Percentiles rank a stretch among this genome's conserved stretches.
phyloP scores from a whole-genome alignment of 2,113 vertebrate species.

The Acinonyx jubatus region DNA sequence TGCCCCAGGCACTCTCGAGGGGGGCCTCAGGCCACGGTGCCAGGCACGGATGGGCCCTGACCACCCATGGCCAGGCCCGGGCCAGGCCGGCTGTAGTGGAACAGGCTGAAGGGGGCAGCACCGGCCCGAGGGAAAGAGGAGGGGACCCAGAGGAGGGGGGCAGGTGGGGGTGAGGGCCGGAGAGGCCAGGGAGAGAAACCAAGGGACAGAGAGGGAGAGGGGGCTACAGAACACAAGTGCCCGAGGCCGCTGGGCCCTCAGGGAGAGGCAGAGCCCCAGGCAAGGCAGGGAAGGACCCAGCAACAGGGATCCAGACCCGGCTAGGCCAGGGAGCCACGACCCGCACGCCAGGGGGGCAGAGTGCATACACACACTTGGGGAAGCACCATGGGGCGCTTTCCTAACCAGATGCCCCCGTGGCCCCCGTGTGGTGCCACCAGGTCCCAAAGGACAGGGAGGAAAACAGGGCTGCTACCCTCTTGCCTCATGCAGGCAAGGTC shows the following conservation, averaged over 20 bases:
- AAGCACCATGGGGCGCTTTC: background rate
- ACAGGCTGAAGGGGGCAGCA: background rate
- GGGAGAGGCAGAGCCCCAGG: background rate
- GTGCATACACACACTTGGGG: rapidly evolving
- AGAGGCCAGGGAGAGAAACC: background rate
- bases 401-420: too few species aligned
- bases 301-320: background rate
- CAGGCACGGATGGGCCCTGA: background rate
- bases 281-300: background rate
- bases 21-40: background rate
- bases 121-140: background rate
- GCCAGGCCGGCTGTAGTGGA: background rate
- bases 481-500: background rate
- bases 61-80: background rate
- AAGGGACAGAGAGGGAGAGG: background rate
- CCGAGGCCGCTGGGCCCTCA: too few species aligned
- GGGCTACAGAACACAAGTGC: background rate
- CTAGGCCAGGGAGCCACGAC: too few species aligned
- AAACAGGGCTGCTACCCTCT: background rate
- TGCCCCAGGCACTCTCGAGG: background rate
- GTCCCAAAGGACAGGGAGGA: background rate
- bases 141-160: background rate
- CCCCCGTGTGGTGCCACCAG: background rate
- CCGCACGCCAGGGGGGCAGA: rapidly evolving
- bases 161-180: background rate